Conservation (phyloP, 2,888 invertebrate genomes). For the Lycophotia porphyrea region DNA sequence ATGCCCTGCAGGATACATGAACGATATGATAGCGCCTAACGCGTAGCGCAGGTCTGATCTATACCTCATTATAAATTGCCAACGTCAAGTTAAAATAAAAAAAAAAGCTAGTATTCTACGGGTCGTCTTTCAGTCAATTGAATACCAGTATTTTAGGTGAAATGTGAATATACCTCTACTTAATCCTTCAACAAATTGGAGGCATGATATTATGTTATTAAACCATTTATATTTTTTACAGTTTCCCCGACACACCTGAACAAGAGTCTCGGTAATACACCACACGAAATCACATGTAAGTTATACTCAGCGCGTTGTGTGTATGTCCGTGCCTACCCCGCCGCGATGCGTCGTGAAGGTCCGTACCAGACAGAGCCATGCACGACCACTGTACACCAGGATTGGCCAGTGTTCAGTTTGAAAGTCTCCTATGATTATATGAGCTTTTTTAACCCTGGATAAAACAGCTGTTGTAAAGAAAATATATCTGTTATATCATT, state of each 20-base stretch:
- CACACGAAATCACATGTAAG: conserved; percentile 61
- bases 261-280: conserved; percentile 76
- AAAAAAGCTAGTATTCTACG: too few species aligned
- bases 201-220: neutral
- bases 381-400: conserved; percentile 38
- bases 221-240: conserved; percentile 53
- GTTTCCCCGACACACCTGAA: conserved; percentile 73
- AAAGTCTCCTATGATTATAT: conserved; percentile 11
- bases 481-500: neutral
- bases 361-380: conserved; percentile 14
- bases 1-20: too few species aligned
- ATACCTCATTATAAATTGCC: too few species aligned
- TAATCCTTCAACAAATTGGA: too few species aligned
- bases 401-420: conserved; percentile 26
- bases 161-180: too few species aligned
- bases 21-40: too few species aligned
- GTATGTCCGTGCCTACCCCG: conserved; percentile 50
- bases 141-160: too few species aligned
- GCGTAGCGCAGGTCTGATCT: too few species aligned
- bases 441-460: conserved; percentile 17
- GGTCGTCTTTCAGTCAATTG: too few species aligned
- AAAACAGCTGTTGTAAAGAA: neutral
- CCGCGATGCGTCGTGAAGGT: conserved; percentile 43
- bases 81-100: too few species aligned
- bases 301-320: conserved; percentile 87